Evolutionary conservation across 2,113 vertebrate species (phyloP).

Genomic region (Ptilorrhoa leucosticta): DNA sequence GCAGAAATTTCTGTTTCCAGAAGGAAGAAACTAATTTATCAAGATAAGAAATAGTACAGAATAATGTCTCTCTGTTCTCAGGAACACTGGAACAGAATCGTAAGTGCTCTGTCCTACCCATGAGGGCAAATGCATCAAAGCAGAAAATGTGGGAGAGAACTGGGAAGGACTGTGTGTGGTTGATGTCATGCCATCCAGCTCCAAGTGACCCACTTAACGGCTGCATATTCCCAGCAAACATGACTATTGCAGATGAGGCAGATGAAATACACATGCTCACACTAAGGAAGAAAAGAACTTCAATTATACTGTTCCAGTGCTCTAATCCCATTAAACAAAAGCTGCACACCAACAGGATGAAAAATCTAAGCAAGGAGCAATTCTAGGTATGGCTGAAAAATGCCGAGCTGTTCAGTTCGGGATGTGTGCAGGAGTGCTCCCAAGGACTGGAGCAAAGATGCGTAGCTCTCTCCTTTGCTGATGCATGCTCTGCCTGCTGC

Average conservation of each 20-base stretch:
- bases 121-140: not conserved
- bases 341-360: not conserved
- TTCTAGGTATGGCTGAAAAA: not conserved
- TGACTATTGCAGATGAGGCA: not conserved
- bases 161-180: not conserved
- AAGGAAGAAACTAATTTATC: not conserved
- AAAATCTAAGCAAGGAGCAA: not conserved
- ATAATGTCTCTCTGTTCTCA: not conserved
- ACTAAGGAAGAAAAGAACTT: not conserved
- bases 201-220: not conserved
- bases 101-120: not conserved
- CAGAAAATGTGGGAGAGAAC: not conserved
- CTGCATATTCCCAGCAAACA: not conserved
- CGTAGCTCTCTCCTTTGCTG: not conserved
- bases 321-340: not conserved
- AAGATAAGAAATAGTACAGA: not conserved
- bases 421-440: not conserved
- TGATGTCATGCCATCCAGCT: not conserved
- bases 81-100: not conserved
- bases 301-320: not conserved
- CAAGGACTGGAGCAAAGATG: not conserved
- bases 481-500: not conserved
- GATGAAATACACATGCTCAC: not conserved
- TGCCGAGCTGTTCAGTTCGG: not conserved
- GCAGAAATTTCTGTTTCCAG: not conserved